These are phyloP conservation scores for Potorous gilbertii DNA, from an alignment of 2,797 vertebrate species.

Conservation along the genomic window DNA sequence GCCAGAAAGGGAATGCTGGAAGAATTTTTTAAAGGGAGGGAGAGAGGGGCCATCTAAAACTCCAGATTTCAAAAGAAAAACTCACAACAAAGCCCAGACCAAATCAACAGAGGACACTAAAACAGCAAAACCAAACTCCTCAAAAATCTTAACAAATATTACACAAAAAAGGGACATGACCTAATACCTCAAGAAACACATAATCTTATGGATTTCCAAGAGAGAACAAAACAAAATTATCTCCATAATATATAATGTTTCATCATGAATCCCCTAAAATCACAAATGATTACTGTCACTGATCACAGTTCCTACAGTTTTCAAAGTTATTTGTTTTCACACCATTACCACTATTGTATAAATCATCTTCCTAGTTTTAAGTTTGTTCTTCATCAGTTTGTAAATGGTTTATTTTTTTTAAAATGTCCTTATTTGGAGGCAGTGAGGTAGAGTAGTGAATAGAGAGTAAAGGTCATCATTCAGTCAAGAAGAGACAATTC, in stretches of 20 bases:
- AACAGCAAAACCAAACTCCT: neutral
- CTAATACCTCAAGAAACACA: neutral
- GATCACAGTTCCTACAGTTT: too few species aligned
- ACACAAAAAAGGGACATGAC: neutral
- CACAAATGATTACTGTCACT: neutral
- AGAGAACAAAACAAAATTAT: neutral
- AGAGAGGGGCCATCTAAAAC: neutral
- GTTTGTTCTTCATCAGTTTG: neutral
- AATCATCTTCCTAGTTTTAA: neutral
- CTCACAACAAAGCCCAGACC: neutral
- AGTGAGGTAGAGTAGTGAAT: neutral
- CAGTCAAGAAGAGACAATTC: neutral
- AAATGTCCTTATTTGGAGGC: neutral
- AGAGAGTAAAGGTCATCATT: neutral
- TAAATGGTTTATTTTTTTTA: neutral
- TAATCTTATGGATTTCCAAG: neutral
- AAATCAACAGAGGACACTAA: neutral
- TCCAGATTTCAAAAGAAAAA: neutral
- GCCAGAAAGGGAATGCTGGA: neutral
- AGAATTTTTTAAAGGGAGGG: neutral
- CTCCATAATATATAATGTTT: neutral
- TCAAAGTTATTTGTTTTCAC: too few species aligned
- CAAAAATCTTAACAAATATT: neutral
- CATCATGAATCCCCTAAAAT: neutral
- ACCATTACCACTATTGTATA: neutral